Conservation (phyloP, 2,888 invertebrate genomes). For the Pherbina coryleti region DNA sequence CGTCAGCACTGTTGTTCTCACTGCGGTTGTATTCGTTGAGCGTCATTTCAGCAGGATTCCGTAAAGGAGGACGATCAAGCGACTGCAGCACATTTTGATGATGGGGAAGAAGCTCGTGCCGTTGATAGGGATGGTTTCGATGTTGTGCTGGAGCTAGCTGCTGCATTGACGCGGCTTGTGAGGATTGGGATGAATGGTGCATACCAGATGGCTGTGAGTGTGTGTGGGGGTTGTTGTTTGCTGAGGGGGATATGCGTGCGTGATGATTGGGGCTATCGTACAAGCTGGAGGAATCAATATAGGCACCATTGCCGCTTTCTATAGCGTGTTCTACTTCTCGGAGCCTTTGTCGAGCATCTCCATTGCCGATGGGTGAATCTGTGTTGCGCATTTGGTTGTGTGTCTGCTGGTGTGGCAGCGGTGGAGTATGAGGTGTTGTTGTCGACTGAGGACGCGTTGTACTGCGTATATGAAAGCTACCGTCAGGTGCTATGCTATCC, state of each 20-base stretch:
- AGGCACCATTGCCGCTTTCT: slow-evolving; percentile 29
- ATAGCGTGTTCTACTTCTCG: slow-evolving; percentile 39
- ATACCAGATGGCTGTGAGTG: slow-evolving; percentile 35
- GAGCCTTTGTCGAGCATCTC: slow-evolving; percentile 28
- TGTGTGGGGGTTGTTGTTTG: slow-evolving; percentile 39
- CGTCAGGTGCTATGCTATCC: slow-evolving; percentile 49
- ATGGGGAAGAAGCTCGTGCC: slow-evolving; percentile 54
- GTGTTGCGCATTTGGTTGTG: slow-evolving; percentile 27
- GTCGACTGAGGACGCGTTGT: slow-evolving; percentile 30
- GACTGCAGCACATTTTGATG: slow-evolving; percentile 51
- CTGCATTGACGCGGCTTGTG: slow-evolving; percentile 40
- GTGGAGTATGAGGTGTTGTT: slow-evolving; percentile 49
- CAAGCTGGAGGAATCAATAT: slow-evolving; percentile 36
- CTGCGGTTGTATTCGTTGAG: slow-evolving; percentile 67
- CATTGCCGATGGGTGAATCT: slow-evolving; percentile 27
- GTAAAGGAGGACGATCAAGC: slow-evolving; percentile 53
- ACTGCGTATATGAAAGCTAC: slow-evolving; percentile 45
- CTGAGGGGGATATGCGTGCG: slow-evolving; percentile 22
- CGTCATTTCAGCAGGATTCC: slow-evolving; percentile 67
- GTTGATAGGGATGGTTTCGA: slow-evolving; percentile 54
- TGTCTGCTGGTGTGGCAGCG: slow-evolving; percentile 37
- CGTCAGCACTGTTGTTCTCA: slow-evolving; percentile 59
- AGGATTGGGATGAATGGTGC: slow-evolving; percentile 1
- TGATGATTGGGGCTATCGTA: slow-evolving; percentile 13
- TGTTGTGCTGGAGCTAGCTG: slow-evolving; percentile 45